Percentiles rank a stretch among this genome's conserved stretches.
These are phyloP conservation scores for Agrochola macilenta DNA, from an alignment of 2,888 invertebrate genomes.

Conservation along the genomic window DNA sequence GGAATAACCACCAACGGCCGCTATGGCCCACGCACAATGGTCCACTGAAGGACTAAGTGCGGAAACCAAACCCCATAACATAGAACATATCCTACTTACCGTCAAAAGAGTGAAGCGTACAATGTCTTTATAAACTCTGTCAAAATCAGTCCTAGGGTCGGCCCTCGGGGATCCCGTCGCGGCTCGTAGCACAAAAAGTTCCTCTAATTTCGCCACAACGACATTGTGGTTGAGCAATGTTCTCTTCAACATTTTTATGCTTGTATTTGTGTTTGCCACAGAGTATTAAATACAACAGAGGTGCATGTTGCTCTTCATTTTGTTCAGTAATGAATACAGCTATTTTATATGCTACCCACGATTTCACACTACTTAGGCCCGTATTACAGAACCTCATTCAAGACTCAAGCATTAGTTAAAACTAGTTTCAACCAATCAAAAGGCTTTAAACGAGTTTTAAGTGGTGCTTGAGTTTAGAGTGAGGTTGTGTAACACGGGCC, in stretches of 20 bases:
- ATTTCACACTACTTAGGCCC: neutral
- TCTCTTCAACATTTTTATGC: neutral
- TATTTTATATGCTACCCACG: neutral
- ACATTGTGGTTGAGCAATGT: slow-evolving; percentile 10
- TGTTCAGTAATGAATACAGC: neutral
- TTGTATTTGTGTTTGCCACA: slow-evolving; percentile 6
- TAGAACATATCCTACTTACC: neutral
- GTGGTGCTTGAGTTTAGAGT: too few relatives aligned
- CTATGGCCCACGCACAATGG: too few relatives aligned
- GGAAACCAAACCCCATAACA: too few relatives aligned
- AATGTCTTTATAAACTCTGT: neutral
- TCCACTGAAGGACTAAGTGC: too few relatives aligned
- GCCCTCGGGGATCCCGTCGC: neutral
- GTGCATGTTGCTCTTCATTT: too few relatives aligned
- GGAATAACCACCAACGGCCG: too few relatives aligned
- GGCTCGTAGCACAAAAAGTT: neutral
- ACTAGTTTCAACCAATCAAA: too few relatives aligned
- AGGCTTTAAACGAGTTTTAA: too few relatives aligned
- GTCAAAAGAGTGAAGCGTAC: neutral
- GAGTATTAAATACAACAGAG: too few relatives aligned
- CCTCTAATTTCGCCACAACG: neutral
- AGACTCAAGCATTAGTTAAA: too few relatives aligned
- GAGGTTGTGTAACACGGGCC: too few relatives aligned
- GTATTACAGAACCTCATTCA: too few relatives aligned
- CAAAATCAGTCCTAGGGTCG: neutral